phyloP scores from a whole-genome alignment of 2,888 invertebrate species.

The Marronus borbonicus region DNA sequence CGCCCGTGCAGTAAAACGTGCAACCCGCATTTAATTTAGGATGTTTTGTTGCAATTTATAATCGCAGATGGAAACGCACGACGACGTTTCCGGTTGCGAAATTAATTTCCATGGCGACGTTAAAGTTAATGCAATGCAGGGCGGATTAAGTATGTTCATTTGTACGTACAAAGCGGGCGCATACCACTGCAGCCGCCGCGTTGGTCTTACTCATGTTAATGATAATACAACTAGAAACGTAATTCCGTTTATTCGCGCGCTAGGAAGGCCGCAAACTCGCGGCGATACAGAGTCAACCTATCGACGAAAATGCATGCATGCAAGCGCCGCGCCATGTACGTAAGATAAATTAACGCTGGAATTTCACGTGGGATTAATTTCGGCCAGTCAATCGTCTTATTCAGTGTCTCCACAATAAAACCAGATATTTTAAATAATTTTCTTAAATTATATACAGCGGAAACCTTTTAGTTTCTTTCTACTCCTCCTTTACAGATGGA shows the following conservation, averaged over 20 bases:
- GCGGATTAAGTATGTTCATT: constrained; percentile 7
- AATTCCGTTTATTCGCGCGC: constrained; percentile 29
- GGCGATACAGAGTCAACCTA: neutral
- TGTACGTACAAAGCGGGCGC: neutral
- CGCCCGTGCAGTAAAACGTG: neutral
- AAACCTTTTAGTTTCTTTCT: neutral
- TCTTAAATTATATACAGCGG: neutral
- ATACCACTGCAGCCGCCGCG: neutral
- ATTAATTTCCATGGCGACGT: constrained; percentile 21
- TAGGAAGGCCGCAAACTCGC: constrained; percentile 5
- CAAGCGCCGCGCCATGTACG: no score
- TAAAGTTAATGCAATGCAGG: constrained; percentile 18
- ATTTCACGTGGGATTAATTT: no score
- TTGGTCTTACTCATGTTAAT: constrained; percentile 10
- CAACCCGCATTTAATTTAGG: neutral
- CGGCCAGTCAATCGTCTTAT: no score
- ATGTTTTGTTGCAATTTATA: constrained; percentile 10
- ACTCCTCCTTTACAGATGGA: constrained; percentile 73
- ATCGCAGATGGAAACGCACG: neutral
- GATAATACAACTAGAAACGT: constrained; percentile 40
- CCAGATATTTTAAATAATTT: no score
- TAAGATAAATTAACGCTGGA: no score
- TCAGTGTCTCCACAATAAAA: no score
- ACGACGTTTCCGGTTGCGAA: constrained; percentile 11
- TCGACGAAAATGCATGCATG: neutral